Evolutionary conservation across 1,140 invertebrate genomes (phyloP).

Genomic region (Limonius californicus): DNA sequence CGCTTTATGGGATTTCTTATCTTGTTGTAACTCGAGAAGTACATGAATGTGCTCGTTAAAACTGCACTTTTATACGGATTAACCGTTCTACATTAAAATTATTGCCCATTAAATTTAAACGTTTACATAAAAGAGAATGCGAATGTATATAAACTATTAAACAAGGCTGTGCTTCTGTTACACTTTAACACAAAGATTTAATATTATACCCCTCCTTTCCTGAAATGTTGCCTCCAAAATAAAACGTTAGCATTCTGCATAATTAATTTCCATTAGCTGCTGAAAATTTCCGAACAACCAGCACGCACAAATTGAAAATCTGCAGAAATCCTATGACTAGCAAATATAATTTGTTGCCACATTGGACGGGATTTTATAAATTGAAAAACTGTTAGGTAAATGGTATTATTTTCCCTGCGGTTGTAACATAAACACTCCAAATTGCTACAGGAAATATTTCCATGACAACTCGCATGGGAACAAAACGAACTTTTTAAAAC

Average conservation of each 20-base stretch:
- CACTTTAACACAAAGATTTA: not conserved
- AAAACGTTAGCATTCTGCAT: not conserved
- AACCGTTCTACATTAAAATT: constrained; percentile 19
- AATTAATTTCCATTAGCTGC: constrained; percentile 1
- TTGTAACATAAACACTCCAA: too few relatives aligned
- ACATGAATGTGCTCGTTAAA: constrained; percentile 18
- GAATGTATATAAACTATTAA: not conserved
- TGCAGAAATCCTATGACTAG: too few relatives aligned
- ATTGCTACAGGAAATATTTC: too few relatives aligned
- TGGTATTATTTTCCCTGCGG: too few relatives aligned
- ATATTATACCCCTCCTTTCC: not conserved
- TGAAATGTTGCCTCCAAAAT: not conserved
- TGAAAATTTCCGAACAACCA: too few relatives aligned
- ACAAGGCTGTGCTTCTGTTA: not conserved
- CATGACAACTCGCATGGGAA: too few relatives aligned
- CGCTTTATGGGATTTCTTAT: constrained; percentile 10
- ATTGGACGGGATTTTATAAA: too few relatives aligned
- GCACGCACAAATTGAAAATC: too few relatives aligned
- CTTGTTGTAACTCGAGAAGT: constrained; percentile 3
- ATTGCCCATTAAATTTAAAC: constrained; percentile 22
- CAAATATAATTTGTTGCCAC: too few relatives aligned
- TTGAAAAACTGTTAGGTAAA: too few relatives aligned
- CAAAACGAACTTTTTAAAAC: too few relatives aligned
- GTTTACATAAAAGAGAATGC: constrained; percentile 6
- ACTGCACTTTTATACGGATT: constrained; percentile 21